Conservation (phyloP, 1,140 invertebrate genomes). For the Conus ventricosus region DNA sequence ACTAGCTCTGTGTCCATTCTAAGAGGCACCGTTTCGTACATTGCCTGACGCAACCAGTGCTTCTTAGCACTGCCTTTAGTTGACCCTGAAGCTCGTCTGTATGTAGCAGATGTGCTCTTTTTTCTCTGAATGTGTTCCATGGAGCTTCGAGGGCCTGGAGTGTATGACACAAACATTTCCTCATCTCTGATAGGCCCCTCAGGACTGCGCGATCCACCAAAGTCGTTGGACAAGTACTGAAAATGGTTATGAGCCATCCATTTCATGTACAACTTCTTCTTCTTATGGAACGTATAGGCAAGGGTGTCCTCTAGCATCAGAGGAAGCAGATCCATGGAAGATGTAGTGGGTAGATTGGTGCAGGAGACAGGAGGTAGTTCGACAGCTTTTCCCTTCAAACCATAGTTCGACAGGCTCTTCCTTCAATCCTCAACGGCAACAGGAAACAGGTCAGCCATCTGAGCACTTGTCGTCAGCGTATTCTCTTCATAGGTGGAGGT, state of each 20-base stretch:
- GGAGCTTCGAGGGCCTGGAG: constrained; percentile 70
- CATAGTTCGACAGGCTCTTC: not conserved
- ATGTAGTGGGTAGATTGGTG: not conserved
- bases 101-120: constrained; percentile 65
- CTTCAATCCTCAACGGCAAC: not conserved
- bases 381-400: not conserved
- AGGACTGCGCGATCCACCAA: constrained; percentile 86
- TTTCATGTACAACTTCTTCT: constrained; percentile 21
- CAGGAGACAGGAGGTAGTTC: not conserved
- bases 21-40: constrained; percentile 84
- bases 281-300: constrained; percentile 27
- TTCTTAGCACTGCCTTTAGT: constrained; percentile 88
- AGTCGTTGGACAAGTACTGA: constrained; percentile 87
- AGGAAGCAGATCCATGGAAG: not conserved
- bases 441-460: too few relatives aligned
- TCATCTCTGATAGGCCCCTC: constrained; percentile 73
- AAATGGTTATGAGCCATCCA: too few relatives aligned
- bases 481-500: not conserved
- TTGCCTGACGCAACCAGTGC: constrained; percentile 95
- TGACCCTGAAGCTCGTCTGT: constrained; percentile 47
- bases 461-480: not conserved
- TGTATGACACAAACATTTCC: constrained; percentile 71
- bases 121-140: constrained; percentile 69
- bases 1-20: constrained; percentile 1
- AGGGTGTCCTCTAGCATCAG: not conserved